Evolutionary conservation across 2,113 vertebrate genomes (phyloP).

Genomic region (Lepus americanus): DNA sequence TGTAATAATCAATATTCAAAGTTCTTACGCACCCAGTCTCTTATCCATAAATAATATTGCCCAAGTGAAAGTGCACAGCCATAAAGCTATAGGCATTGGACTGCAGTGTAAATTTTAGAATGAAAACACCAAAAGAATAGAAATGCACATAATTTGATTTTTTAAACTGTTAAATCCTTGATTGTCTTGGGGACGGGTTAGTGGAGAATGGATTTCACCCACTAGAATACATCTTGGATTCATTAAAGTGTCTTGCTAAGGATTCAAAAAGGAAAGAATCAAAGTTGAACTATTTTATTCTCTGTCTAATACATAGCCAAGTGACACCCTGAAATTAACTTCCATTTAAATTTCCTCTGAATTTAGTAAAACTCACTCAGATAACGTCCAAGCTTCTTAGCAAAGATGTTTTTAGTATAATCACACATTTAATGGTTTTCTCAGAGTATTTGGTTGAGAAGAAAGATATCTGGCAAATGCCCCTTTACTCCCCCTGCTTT

Average conservation of each 20-base stretch:
- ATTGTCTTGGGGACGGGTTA: neutral
- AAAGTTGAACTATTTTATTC: neutral
- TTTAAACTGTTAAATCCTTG: neutral
- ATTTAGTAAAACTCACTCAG: neutral
- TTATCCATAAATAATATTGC: neutral
- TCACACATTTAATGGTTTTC: neutral
- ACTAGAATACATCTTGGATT: neutral
- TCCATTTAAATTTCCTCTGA: constrained; percentile 31
- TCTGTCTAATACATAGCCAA: neutral
- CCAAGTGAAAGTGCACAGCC: neutral
- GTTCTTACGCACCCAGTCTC: neutral
- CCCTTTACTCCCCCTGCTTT: neutral
- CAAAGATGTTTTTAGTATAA: neutral
- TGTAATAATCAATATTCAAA: constrained; percentile 26
- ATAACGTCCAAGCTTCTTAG: neutral
- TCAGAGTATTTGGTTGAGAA: neutral
- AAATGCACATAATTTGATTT: neutral
- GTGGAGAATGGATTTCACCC: neutral
- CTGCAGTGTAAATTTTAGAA: neutral
- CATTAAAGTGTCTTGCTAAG: neutral
- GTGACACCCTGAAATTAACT: neutral
- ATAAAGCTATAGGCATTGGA: neutral
- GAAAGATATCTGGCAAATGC: neutral
- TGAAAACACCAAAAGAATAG: neutral
- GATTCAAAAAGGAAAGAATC: neutral